phyloP scores from a whole-genome alignment of 23 tunicate genomes.

The Pegea sp. region DNA sequence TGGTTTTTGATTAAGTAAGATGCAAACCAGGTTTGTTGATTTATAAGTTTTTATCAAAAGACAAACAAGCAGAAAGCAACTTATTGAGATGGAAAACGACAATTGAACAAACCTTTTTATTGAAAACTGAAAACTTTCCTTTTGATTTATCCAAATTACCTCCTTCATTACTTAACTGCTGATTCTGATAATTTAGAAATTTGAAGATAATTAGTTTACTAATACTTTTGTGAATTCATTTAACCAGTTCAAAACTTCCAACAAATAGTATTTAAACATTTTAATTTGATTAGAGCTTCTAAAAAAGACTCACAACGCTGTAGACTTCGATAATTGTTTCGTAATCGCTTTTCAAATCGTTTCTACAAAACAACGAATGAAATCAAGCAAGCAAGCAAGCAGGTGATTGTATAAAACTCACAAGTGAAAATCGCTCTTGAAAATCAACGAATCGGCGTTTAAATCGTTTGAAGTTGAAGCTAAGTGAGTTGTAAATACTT shows the following conservation, averaged over 20 bases:
- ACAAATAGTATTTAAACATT: neutral
- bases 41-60: neutral
- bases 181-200: conserved; percentile 32
- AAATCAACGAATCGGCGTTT: conserved; percentile 58
- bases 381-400: no score
- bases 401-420: conserved; percentile 21
- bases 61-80: neutral
- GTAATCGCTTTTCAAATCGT: conserved; percentile 52
- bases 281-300: neutral
- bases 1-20: neutral
- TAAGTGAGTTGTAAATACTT: conserved; percentile 55
- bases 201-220: neutral
- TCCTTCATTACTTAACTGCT: conserved; percentile 45
- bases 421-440: conserved; percentile 47
- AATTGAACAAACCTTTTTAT: conserved; percentile 29
- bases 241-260: no score
- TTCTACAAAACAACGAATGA: no score
- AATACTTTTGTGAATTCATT: no score
- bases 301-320: conserved; percentile 40
- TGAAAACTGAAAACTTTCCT: conserved; percentile 44
- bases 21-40: neutral
- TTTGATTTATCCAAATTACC: conserved; percentile 60
- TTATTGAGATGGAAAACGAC: neutral
- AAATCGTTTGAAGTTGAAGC: conserved; percentile 54
- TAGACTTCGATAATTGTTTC: conserved; percentile 58